A percentile compares a stretch with the other conserved stretches of the same genome.
phyloP scores from a whole-genome alignment of 2,113 vertebrate species.

The Pteropus alecto region DNA sequence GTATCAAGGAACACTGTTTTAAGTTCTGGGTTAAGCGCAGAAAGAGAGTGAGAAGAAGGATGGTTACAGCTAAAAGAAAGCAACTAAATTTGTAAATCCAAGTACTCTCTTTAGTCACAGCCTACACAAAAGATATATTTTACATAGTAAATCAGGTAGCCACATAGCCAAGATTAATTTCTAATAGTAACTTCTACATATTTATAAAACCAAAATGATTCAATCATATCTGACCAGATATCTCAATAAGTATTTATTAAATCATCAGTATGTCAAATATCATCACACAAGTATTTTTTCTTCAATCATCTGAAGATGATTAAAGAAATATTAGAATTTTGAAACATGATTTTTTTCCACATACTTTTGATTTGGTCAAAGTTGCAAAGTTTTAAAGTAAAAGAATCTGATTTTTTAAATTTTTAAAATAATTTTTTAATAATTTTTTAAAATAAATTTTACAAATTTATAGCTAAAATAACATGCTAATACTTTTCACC shows the following conservation, averaged over 20 bases:
- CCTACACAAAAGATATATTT: neutral
- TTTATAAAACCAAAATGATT: neutral
- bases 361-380: neutral
- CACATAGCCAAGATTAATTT: neutral
- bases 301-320: neutral
- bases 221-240: neutral
- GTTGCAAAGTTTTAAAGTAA: neutral
- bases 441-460: neutral
- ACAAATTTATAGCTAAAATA: neutral
- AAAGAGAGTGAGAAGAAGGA: neutral
- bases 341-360: neutral
- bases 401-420: neutral
- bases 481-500: neutral
- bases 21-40: neutral
- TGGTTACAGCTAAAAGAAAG: neutral
- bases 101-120: neutral
- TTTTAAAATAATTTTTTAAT: too few relatives aligned
- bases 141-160: neutral
- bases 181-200: neutral
- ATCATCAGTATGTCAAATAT: neutral
- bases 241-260: neutral
- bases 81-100: neutral
- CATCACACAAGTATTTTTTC: neutral
- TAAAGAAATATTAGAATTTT: neutral
- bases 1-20: neutral